Evolutionary conservation across 2,113 vertebrate genomes (phyloP).

Genomic region (Larimichthys polyactis): DNA sequence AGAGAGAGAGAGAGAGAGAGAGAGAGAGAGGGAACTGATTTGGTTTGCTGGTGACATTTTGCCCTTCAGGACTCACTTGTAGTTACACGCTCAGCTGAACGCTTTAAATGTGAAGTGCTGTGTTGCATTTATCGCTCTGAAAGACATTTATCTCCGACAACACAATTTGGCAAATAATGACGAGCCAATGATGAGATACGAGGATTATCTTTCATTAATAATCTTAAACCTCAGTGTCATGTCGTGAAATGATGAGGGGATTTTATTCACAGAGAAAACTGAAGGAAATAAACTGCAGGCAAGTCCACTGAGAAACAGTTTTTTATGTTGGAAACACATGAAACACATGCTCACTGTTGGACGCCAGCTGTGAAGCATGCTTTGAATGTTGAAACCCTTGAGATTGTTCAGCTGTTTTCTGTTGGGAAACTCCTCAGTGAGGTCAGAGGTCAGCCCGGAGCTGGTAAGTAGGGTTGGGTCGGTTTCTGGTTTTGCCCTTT

Average conservation of each 20-base stretch:
- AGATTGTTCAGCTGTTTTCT: not conserved
- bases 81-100: constrained; percentile 58
- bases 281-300: not conserved
- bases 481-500: no score
- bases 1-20: not conserved
- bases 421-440: not conserved
- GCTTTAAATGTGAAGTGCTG: constrained; percentile 42
- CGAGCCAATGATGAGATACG: not conserved
- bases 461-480: not conserved
- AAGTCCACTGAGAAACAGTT: not conserved
- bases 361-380: not conserved
- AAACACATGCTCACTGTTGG: not conserved
- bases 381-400: not conserved
- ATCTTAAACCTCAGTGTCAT: constrained; percentile 42
- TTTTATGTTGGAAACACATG: not conserved
- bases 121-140: not conserved
- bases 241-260: not conserved
- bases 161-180: constrained; percentile 34
- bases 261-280: not conserved
- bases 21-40: not conserved
- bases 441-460: not conserved
- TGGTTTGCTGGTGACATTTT: constrained; percentile 45
- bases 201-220: constrained; percentile 64
- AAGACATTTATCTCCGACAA: constrained; percentile 46
- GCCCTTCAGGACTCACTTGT: constrained; percentile 64